Evolutionary conservation across 1,140 invertebrate genomes (phyloP).

Genomic region (Danaus plexippus): DNA sequence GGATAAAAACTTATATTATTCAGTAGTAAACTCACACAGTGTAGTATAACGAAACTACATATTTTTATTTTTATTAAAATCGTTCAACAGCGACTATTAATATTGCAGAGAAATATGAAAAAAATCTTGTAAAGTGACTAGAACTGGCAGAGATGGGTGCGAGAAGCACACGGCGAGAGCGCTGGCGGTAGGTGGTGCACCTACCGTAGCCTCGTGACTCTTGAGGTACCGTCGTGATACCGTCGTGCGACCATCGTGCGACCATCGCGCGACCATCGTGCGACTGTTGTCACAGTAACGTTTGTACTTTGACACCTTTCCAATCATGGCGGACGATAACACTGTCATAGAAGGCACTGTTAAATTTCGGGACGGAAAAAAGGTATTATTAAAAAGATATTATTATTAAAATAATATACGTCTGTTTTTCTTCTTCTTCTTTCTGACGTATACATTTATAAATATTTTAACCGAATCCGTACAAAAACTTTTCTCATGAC

Average conservation of each 20-base stretch:
- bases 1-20: no score
- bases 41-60: no score
- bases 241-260: conserved; percentile 1
- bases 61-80: no score
- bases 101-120: no score
- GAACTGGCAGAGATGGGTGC: conserved; percentile 6
- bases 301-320: background rate
- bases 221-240: background rate
- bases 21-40: no score
- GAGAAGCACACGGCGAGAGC: conserved; percentile 3
- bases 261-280: background rate
- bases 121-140: no score
- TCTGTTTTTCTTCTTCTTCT: no score
- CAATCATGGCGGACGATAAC: conserved; percentile 56
- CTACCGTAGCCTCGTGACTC: conserved; percentile 5
- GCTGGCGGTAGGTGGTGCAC: conserved; percentile 6
- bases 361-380: conserved; percentile 92
- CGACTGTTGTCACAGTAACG: background rate
- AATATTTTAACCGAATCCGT: no score
- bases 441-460: no score
- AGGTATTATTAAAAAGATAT: conserved; percentile 70
- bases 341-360: conserved; percentile 88
- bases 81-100: no score
- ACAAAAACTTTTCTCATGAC: no score
- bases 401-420: no score